These are phyloP conservation scores for Gibbula magus DNA, from an alignment of 2,888 invertebrate genomes.

Conservation along the genomic window DNA sequence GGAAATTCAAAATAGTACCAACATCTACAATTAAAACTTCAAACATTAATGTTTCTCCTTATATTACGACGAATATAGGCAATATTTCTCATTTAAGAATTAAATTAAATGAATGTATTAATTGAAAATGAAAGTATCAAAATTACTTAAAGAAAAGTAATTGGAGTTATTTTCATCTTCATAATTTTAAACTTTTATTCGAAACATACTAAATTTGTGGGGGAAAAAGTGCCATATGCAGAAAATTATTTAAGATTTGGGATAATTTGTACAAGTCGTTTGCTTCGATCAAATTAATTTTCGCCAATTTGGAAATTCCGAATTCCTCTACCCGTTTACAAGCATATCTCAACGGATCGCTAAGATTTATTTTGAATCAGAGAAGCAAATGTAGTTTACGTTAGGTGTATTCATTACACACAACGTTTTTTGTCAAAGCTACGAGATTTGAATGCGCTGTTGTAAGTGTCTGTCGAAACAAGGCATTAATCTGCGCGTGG, in stretches of 20 bases:
- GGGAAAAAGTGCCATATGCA: too few species aligned
- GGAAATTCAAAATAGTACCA: too few species aligned
- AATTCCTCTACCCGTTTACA: not conserved
- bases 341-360: not conserved
- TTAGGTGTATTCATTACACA: slow-evolving; percentile 19
- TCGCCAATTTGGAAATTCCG: not conserved
- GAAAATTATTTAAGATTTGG: too few species aligned
- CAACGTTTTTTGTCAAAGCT: slow-evolving; percentile 23
- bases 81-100: too few species aligned
- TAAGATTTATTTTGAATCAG: slow-evolving; percentile 20
- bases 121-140: too few species aligned
- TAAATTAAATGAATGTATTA: too few species aligned
- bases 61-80: not conserved
- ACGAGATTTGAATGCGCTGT: slow-evolving; percentile 23
- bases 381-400: slow-evolving; percentile 10
- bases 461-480: slow-evolving; percentile 32
- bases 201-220: too few species aligned
- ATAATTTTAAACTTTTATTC: too few species aligned
- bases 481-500: slow-evolving; percentile 31
- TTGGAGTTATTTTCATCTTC: too few species aligned
- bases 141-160: too few species aligned
- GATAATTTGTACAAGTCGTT: too few species aligned
- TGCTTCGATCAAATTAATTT: too few species aligned
- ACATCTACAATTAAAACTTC: not conserved
- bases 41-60: not conserved